Evolutionary conservation across 2,888 invertebrate genomes (phyloP).

Genomic region (Caenorhabditis macrosperma): DNA sequence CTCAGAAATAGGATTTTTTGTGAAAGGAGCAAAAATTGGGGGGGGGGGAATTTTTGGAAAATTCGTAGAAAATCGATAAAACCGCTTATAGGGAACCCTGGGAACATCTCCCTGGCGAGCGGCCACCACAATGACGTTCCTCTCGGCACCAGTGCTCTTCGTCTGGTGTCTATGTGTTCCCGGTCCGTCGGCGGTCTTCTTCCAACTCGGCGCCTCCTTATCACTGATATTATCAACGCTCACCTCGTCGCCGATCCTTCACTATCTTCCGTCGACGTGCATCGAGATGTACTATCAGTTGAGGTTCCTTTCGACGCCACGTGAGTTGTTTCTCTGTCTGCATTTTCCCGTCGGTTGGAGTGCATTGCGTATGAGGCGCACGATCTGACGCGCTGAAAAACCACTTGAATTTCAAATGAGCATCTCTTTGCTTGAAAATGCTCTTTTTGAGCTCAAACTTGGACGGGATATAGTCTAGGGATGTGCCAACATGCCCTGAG

Average conservation of each 20-base stretch:
- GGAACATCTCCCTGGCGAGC: slow-evolving; percentile 70
- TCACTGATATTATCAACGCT: slow-evolving; percentile 60
- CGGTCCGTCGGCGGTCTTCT: slow-evolving; percentile 59
- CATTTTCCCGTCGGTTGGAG: no score
- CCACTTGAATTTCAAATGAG: no score
- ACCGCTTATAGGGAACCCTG: slow-evolving; percentile 62
- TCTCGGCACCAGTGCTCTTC: slow-evolving; percentile 63
- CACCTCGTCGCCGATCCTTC: slow-evolving; percentile 66
- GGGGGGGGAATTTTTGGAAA: no score
- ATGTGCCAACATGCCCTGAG: no score
- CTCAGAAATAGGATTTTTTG: no score
- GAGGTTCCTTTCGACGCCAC: slow-evolving; percentile 59
- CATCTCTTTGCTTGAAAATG: no score
- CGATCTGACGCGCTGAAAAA: no score
- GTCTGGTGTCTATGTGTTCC: slow-evolving; percentile 63
- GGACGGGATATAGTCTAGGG: no score
- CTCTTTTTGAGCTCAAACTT: no score
- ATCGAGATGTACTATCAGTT: slow-evolving; percentile 66
- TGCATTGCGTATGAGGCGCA: no score
- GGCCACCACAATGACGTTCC: slow-evolving; percentile 64
- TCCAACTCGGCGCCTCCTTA: slow-evolving; percentile 60
- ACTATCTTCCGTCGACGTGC: slow-evolving; percentile 70
- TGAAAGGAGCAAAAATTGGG: no score
- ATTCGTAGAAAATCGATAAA: no score
- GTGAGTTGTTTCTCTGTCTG: slow-evolving; percentile 68